Base-by-base conservation (phyloP, 2,888 invertebrate genomes). In the Exocentrus adspersus region DNA sequence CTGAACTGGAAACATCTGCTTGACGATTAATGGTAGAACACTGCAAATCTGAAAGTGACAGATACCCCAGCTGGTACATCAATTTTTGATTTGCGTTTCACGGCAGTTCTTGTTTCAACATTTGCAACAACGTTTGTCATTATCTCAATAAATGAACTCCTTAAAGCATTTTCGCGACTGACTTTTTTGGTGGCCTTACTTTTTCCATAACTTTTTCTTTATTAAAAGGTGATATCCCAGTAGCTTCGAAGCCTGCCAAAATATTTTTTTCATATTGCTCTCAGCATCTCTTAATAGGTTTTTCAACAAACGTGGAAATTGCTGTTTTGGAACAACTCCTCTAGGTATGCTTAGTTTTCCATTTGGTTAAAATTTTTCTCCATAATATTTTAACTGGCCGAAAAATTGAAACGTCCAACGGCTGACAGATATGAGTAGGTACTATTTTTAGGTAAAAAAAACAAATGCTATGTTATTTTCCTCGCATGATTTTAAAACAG, bases 71-170 rank as follows among this genome's bases (percentile, higher is more conserved):
- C 10, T 37, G 37, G 37, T n/a, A 37, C 37, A 37, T 37, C n/a
- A 37, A 37, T 9, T 37, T 37, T 37, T 37, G 10, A n/a, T n/a
- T 37, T 37, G 10, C 37, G 10, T 37, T 9, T 37, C n/a, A 37
- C n/a, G 10, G 37, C 37, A n/a, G n/a, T 9, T n/a, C 37, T 9
- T 37, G 10, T 9, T n/a, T 37, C n/a, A 1, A 37, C 37, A n/a
- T n/a, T 37, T 37, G 37, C n/a, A 37, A 37, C n/a, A 37, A 37
- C 37, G n/a, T 37, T n/a, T 37, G 37, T 37, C 37, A 37, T 37
- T n/a, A 37, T 37, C 10, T 37, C n/a, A 37, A n/a, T n/a, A n/a
- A 37, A 14, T n/a, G 37, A 37, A n/a, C n/a, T n/a, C 37, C 10
- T n/a, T n/a, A 37, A n/a, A 37, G 37, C 37, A 37, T 37, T 37